Evolutionary conservation across 2,888 invertebrate genomes (phyloP).

Genomic region (Zhengitettix transpicula): DNA sequence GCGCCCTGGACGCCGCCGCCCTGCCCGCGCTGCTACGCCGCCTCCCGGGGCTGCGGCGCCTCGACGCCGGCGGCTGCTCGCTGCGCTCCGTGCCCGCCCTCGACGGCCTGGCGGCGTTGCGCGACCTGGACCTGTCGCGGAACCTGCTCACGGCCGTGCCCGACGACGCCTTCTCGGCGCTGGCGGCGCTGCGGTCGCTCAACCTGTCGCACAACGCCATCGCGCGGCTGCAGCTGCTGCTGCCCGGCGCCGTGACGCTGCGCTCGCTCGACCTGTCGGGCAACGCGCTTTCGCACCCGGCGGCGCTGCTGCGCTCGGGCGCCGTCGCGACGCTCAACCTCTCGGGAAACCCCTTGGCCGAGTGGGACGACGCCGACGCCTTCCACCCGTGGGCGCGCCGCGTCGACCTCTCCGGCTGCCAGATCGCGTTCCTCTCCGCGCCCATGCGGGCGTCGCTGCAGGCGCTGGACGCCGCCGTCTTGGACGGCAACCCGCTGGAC

Average conservation of each 20-base stretch:
- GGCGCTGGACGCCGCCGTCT: constrained; percentile 1
- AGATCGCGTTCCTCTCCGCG: constrained; percentile 1
- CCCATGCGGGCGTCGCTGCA: neutral
- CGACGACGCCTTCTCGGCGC: too few relatives aligned
- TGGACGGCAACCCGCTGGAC: constrained; percentile 7
- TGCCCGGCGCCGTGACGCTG: neutral
- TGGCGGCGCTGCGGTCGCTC: too few relatives aligned
- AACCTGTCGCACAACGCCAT: neutral
- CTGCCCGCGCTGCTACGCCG: too few relatives aligned
- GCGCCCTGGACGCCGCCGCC: too few relatives aligned
- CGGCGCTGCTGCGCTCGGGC: neutral
- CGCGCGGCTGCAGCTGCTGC: neutral
- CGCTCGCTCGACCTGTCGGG: constrained; percentile 4
- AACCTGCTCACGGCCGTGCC: too few relatives aligned
- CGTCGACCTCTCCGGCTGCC: constrained; percentile 6
- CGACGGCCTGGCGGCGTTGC: too few relatives aligned
- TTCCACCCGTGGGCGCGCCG: too few relatives aligned
- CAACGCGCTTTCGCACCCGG: constrained; percentile 1
- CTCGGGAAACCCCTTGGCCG: neutral
- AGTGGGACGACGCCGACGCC: constrained; percentile 1
- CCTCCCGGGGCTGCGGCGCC: too few relatives aligned
- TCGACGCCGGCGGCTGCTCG: too few relatives aligned
- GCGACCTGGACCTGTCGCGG: too few relatives aligned
- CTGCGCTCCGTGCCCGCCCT: too few relatives aligned
- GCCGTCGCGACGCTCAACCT: neutral